A percentile compares a stretch with the other conserved stretches of the same genome.
Conservation (phyloP, 2,888 invertebrate genomes). For the Branchinecta sandiegonensis region DNA sequence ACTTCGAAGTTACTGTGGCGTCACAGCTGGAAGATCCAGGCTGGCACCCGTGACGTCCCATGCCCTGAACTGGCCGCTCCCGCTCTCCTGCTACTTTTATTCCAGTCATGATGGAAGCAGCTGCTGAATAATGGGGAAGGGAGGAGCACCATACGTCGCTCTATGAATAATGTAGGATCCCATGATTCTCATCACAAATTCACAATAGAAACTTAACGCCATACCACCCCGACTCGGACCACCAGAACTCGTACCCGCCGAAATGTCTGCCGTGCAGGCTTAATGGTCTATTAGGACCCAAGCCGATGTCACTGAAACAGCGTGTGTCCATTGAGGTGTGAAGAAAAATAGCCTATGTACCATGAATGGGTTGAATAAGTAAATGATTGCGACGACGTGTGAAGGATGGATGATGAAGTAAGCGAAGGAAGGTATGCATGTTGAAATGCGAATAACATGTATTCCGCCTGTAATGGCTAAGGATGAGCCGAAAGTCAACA, state of each 20-base stretch:
- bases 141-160: not conserved
- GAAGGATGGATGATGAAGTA: constrained; percentile 15
- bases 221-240: constrained; percentile 2
- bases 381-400: constrained; percentile 16
- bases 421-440: not conserved
- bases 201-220: too few species aligned
- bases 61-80: too few species aligned
- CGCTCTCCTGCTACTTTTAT: too few species aligned
- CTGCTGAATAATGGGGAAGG: constrained; percentile 3
- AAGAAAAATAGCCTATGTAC: constrained; percentile 16
- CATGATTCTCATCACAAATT: not conserved
- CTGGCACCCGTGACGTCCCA: too few species aligned
- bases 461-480: too few species aligned
- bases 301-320: constrained; percentile 16
- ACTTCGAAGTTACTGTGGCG: too few species aligned
- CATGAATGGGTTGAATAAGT: constrained; percentile 16
- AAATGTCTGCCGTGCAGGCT: constrained; percentile 8
- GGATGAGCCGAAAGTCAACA: too few species aligned
- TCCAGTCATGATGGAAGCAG: not conserved
- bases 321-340: constrained; percentile 14
- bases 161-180: constrained; percentile 8
- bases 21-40: too few species aligned
- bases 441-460: too few species aligned
- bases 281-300: constrained; percentile 10
- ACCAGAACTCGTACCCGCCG: not conserved